Evolutionary conservation across 2,797 vertebrate species (phyloP), one percentile per base, ranked within the genome.

Genomic region (Microhierax caerulescens): DNA sequence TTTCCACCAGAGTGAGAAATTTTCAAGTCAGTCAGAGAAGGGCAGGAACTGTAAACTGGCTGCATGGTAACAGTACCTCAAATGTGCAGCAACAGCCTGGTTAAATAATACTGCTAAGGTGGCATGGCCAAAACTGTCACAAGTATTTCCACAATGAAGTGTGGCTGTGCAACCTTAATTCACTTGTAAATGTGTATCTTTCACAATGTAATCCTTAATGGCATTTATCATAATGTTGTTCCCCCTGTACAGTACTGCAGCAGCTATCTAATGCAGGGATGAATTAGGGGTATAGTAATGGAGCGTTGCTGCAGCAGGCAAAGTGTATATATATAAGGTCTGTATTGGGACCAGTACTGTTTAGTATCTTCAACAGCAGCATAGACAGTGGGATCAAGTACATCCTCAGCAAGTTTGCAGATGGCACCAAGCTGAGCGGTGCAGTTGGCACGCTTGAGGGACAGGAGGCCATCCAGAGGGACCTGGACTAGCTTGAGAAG

Each of bases 331-430:
- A 5, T 8, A 4, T 7, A 39, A 56, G 11, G 5, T 18, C 23
- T 0, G 1, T 28, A 18, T 2, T 11, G 1, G 22, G 28, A n/a
- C 14, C 8, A 43, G n/a, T 0, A 7, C 25, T 32, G 61, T 45
- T 85, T 28, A 3, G 3, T 27, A 7, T 30, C 14, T 53, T 67
- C 48, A 72, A 41, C 48, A 45, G 0, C 0, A 5, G 41, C 37
- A 30, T 3, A 39, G 34, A 13, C 0, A 0, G 20, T 30, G 34
- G 12, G 17, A 54, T 6, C 1, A 1, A 57, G 43, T 13, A 15
- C 43, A 63, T 4, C 5, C 59, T 63, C 63, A 39, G 53, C n/a
- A 61, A 13, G 11, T 22, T 6, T 60, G 36, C 6, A 37, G 34
- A 9, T 12, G 3, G 16, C 39, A 41, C 20, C 28, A 27, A 39